Percentiles rank a stretch among this genome's conserved stretches.
These are phyloP conservation scores for Rhingia rostrata DNA, from an alignment of 2,888 invertebrate species.

Conservation along the genomic window DNA sequence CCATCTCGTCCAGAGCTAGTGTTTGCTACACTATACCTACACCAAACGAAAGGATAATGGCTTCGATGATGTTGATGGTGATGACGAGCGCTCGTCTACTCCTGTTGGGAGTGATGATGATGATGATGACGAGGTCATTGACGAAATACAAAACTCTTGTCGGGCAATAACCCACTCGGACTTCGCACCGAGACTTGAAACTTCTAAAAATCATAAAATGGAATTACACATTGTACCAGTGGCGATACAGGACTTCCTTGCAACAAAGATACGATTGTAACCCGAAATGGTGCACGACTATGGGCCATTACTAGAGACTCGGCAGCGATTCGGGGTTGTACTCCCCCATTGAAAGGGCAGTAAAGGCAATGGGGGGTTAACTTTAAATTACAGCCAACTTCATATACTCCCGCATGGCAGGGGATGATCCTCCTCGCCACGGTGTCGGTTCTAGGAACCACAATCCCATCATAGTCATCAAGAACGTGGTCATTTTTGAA, in stretches of 20 bases:
- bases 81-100: slow-evolving; percentile 33
- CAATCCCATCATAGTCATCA: slow-evolving; percentile 74
- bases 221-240: slow-evolving; percentile 69
- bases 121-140: slow-evolving; percentile 65
- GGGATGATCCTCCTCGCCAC: slow-evolving; percentile 13
- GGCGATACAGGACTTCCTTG: slow-evolving; percentile 29
- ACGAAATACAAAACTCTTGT: slow-evolving; percentile 47
- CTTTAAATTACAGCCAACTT: slow-evolving; percentile 70
- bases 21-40: neutral
- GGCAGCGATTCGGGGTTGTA: slow-evolving; percentile 49
- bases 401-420: slow-evolving; percentile 29
- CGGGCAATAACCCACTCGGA: slow-evolving; percentile 12
- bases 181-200: slow-evolving; percentile 51
- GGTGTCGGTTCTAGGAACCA: slow-evolving; percentile 61
- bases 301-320: slow-evolving; percentile 43
- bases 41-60: slow-evolving; percentile 31
- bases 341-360: slow-evolving; percentile 11
- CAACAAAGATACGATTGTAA: neutral
- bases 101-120: neutral
- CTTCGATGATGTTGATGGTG: slow-evolving; percentile 39
- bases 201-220: slow-evolving; percentile 70
- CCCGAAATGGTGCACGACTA: slow-evolving; percentile 24
- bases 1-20: neutral
- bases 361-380: slow-evolving; percentile 44
- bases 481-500: slow-evolving; percentile 74